Base-by-base conservation (phyloP, 30 jellyfish, hydroid and myxozoan genomes). In the Hydractinia echinata region DNA sequence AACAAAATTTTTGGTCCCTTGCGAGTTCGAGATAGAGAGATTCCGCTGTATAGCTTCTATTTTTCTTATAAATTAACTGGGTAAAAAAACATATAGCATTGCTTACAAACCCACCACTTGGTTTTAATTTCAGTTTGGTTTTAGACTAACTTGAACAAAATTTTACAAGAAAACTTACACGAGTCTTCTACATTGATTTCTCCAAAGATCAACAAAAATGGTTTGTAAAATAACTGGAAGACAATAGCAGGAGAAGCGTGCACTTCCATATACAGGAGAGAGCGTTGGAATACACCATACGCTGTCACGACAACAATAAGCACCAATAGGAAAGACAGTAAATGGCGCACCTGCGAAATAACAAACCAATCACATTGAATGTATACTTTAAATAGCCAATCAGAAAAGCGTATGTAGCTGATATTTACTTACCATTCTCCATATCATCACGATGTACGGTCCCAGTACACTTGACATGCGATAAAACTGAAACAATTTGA, bases 401-500 rank as follows among this genome's bases (percentile, higher is more conserved):
- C 10, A 9, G 13, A 10, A 10, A 9, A 10, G 53, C 10, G 10
- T 11, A 10, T 10, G n/a, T n/a, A n/a, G n/a, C n/a, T n/a, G n/a
- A 49, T 7, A 49, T 20, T 30, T n/a, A 16, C 95, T 71, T 83
- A 89, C 96, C 96, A 89, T 89, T 79, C 86, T 39, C 55, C 72
- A 77, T n/a, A 89, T 79, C 96, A 89, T 89, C 72, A 89, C 88
- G 66, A 89, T 90, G 53, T 89, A 89, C 5, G 96, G 96, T 15
- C 96, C 96, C 39, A 89, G 87, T 5, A 85, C 85, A 66, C 64
- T 53, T 56, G 84, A 83, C 84, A 89, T 78, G 13, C 96, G 95
- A 77, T 89, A 89, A 64, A 89, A 83, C 78, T 89, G 96, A 16
- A 81, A 82, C 68, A 89, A 61, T 48, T 89, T 89, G 73, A 80